Conservation (phyloP, 2,113 vertebrate genomes). For the Larimichthys polyactis region DNA sequence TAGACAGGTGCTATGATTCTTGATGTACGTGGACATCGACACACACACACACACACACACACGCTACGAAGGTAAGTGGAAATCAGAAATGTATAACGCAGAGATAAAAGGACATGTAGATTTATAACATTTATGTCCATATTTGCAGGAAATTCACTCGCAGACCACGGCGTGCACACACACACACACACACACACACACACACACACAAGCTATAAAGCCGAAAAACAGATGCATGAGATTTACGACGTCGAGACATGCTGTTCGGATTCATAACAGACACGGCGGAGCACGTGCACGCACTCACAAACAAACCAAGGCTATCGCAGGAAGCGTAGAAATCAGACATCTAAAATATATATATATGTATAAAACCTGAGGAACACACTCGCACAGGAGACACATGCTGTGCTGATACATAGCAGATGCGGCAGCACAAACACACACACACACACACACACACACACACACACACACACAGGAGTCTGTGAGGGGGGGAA, state of each 20-base stretch:
- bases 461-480: slow-evolving; percentile 6
- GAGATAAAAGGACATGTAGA: not conserved
- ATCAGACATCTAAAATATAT: slow-evolving; percentile 45
- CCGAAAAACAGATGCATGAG: slow-evolving; percentile 50
- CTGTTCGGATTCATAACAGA: slow-evolving; percentile 41
- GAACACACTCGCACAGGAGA: slow-evolving; percentile 21
- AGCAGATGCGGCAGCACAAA: slow-evolving; percentile 44
- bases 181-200: not conserved
- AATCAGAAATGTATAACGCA: slow-evolving; percentile 25
- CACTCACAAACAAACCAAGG: slow-evolving; percentile 9
- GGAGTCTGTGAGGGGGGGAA: slow-evolving; percentile 24
- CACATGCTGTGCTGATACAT: slow-evolving; percentile 55
- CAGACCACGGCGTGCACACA: not conserved
- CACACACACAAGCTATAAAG: not conserved
- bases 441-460: slow-evolving; percentile 4
- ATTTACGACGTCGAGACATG: slow-evolving; percentile 45
- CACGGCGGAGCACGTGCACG: not conserved
- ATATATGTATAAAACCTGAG: slow-evolving; percentile 28
- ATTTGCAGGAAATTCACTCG: slow-evolving; percentile 4
- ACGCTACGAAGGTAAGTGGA: not conserved
- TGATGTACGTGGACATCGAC: slow-evolving; percentile 6
- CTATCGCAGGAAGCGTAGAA: slow-evolving; percentile 9
- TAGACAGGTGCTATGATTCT: not conserved
- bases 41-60: slow-evolving; percentile 11
- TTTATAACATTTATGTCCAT: slow-evolving; percentile 18